A percentile compares a stretch with the other conserved stretches of the same genome.
These are phyloP conservation scores for Drosophila suboccidentalis DNA, from an alignment of 2,888 invertebrate species.

Conservation along the genomic window DNA sequence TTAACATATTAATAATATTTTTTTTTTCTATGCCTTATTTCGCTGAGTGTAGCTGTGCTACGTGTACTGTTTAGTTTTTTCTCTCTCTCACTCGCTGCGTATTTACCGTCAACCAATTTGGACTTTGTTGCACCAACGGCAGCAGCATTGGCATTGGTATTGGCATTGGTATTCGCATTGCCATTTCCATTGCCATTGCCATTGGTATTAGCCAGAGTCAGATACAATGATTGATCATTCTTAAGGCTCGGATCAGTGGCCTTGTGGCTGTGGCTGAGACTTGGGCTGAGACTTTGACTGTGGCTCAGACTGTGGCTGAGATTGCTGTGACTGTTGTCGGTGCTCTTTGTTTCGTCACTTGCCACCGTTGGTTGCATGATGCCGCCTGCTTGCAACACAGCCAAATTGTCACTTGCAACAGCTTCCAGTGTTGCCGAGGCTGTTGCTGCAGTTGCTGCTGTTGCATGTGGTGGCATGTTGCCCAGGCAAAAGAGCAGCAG, in stretches of 20 bases:
- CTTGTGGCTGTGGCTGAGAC: constrained; percentile 37
- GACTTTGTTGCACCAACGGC: constrained; percentile 37
- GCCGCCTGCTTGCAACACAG: constrained; percentile 57
- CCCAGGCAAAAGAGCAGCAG: constrained; percentile 52
- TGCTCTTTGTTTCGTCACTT: constrained; percentile 82
- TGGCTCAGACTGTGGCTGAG: constrained; percentile 13
- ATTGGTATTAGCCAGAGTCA: constrained; percentile 56
- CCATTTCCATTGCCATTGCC: constrained; percentile 1
- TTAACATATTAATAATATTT: neutral
- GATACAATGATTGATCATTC: constrained; percentile 68
- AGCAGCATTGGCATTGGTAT: constrained; percentile 1
- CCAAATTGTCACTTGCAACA: constrained; percentile 73
- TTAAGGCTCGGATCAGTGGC: constrained; percentile 44
- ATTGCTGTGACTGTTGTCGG: constrained; percentile 60
- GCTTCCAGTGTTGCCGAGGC: constrained; percentile 42
- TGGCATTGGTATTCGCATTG: constrained; percentile 2
- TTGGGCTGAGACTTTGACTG: constrained; percentile 8
- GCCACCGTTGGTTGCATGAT: constrained; percentile 40
- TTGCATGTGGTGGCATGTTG: constrained; percentile 51
- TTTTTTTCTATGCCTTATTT: neutral
- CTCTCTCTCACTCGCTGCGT: constrained; percentile 24
- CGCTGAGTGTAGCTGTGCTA: neutral
- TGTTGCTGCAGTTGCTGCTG: no score
- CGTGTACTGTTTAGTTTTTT: constrained; percentile 7
- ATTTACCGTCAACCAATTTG: constrained; percentile 66